Evolutionary conservation across 2,888 invertebrate species (phyloP), one percentile per base, ranked within the genome.

Genomic region (Hipparchia semele): DNA sequence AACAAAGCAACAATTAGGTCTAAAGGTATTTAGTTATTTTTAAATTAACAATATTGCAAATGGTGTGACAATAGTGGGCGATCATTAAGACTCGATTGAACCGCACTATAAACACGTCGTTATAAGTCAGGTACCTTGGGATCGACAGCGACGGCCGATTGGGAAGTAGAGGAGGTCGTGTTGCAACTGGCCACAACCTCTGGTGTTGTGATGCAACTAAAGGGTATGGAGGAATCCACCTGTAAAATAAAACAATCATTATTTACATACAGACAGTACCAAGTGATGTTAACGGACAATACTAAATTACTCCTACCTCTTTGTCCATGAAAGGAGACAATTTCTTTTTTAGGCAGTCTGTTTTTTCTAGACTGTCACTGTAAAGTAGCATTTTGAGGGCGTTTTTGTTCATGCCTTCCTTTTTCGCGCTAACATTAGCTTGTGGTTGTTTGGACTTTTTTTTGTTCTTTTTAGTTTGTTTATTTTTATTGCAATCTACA

Each of bases 151-250:
- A 87, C 84, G 33, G 89, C 82, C 12, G 90, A 77, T 79, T 86
- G 90, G 58, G 87, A 78, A 58, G 87, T 81, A 70, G 92, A 88
- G 53, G 92, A 81, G 60, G 92, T 91, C 74, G 91, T 90, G 86
- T 87, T 90, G 88, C 92, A 91, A 81, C 90, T 90, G 77, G 90
- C 80, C 86, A 91, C 92, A 80, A 92, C 93, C 88, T 92, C 93
- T 72, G 93, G 91, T 73, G 90, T 91, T 81, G 93, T 92, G 91
- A 94, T 93, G 91, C 93, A 93, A 87, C 90, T 92, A 86, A 93
- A 94, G 84, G 93, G 90, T 84, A 94, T 92, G 77, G 92, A 90
- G 74, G 93, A 87, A 83, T 94, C 93, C 81, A 91, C 90, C 93
- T 94, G 92, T 77, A 86, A 86, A 77, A 83, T 54, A 64, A 76